Conservation (phyloP, 2,888 invertebrate species). For the Parascotia fuliginaria region DNA sequence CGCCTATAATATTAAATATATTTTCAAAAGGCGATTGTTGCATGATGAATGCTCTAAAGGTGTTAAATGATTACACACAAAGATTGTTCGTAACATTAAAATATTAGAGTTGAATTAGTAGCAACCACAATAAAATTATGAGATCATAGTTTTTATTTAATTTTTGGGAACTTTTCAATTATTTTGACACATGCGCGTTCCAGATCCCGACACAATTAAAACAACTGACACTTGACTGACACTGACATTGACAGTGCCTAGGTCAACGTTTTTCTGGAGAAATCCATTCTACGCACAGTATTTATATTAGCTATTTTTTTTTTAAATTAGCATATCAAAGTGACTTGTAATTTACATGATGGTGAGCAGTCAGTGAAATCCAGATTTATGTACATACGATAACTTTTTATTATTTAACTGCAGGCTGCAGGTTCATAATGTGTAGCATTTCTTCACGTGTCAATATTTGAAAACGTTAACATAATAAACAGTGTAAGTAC, state of each 20-base stretch:
- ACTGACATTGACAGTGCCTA: not conserved
- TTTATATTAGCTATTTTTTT: too few relatives aligned
- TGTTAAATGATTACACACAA: slow-evolving; percentile 10
- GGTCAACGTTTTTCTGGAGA: not conserved
- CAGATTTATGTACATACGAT: too few relatives aligned
- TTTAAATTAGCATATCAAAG: too few relatives aligned
- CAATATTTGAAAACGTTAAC: too few relatives aligned
- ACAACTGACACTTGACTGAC: not conserved
- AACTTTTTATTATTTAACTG: too few relatives aligned
- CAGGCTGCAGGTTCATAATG: too few relatives aligned
- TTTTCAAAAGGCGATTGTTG: slow-evolving; percentile 88
- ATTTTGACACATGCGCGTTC: slow-evolving; percentile 8
- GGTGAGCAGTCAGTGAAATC: too few relatives aligned
- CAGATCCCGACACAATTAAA: slow-evolving; percentile 8
- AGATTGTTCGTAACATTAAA: slow-evolving; percentile 17
- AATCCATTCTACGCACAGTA: too few relatives aligned
- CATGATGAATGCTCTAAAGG: slow-evolving; percentile 50
- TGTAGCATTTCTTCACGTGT: too few relatives aligned
- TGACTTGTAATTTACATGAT: too few relatives aligned
- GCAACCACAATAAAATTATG: slow-evolving; percentile 41
- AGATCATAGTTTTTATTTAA: slow-evolving; percentile 62
- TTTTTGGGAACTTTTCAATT: slow-evolving; percentile 42
- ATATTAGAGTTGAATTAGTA: slow-evolving; percentile 18
- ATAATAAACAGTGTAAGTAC: too few relatives aligned
- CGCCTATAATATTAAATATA: slow-evolving; percentile 88